Evolutionary conservation across 2,113 vertebrate species (phyloP).

Genomic region (Heliornis fulica): DNA sequence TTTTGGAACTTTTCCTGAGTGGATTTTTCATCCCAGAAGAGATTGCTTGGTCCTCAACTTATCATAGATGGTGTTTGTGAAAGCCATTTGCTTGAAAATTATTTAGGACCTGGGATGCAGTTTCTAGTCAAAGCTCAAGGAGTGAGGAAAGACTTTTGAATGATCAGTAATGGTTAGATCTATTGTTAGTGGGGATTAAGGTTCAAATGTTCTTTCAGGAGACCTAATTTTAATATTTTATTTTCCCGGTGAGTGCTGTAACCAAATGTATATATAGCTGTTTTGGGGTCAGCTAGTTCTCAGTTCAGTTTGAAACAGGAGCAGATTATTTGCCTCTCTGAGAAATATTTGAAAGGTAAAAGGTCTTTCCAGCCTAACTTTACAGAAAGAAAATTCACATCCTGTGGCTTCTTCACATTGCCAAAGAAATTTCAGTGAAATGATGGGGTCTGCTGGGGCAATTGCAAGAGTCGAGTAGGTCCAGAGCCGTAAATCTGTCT

Average conservation of each 20-base stretch:
- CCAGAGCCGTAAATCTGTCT: neutral
- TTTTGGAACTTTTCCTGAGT: neutral
- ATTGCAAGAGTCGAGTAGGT: neutral
- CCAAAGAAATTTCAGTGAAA: neutral
- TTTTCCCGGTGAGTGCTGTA: neutral
- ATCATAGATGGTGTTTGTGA: neutral
- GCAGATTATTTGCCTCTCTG: neutral
- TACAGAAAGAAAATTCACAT: neutral
- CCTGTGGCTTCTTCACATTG: neutral
- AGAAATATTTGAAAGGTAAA: neutral
- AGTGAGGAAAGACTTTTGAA: neutral
- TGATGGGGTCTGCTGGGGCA: neutral
- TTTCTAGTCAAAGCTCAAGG: neutral
- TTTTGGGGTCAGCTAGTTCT: neutral
- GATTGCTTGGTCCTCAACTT: neutral
- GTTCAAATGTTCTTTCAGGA: neutral
- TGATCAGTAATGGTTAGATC: neutral
- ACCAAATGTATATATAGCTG: neutral
- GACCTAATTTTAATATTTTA: neutral
- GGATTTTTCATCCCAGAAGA: neutral
- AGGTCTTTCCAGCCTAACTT: neutral
- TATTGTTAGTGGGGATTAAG: neutral
- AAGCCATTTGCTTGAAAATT: neutral
- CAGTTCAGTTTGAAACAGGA: neutral
- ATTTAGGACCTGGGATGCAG: fast-evolving